Evolutionary conservation across 1,140 invertebrate species (phyloP).

Genomic region (Dermatophagoides farinae): DNA sequence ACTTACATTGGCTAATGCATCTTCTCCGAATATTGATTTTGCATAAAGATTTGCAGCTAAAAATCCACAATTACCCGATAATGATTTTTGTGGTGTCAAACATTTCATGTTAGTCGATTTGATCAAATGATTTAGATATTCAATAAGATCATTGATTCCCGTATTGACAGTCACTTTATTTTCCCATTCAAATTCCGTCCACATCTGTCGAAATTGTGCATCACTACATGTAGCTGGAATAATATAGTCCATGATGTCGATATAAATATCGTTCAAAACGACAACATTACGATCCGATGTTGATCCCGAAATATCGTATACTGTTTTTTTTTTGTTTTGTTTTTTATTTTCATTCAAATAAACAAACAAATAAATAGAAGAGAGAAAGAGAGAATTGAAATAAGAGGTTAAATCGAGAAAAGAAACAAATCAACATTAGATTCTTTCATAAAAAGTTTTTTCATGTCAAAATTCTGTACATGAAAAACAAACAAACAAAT

Average conservation of each 20-base stretch:
- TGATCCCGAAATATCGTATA: conserved; percentile 83
- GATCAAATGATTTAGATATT: conserved; percentile 77
- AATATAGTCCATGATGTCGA: conserved; percentile 99
- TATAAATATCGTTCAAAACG: conserved; percentile 95
- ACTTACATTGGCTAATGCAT: conserved; percentile 91
- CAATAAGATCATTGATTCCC: conserved; percentile 68
- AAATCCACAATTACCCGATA: conserved; percentile 90
- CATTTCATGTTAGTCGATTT: conserved; percentile 97
- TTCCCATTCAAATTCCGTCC: conserved; percentile 99
- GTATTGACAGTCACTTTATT: conserved; percentile 98
- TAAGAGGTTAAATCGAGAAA: neutral
- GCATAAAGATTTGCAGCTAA: conserved; percentile 99
- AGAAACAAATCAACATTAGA: neutral
- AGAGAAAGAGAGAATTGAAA: conserved; percentile 16
- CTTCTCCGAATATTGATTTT: conserved; percentile 95
- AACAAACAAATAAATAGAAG: neutral
- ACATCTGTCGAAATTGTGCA: conserved; percentile 92
- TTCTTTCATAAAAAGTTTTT: neutral
- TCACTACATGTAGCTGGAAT: conserved; percentile 88
- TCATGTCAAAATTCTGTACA: neutral
- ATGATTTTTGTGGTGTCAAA: conserved; percentile 80
- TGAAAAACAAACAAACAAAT: conserved; percentile 12
- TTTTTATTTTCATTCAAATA: too few relatives aligned
- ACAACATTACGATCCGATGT: conserved; percentile 87
- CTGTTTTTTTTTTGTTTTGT: conserved; percentile 28